phyloP scores from a whole-genome alignment of 2,113 vertebrate species.

The Ochotona princeps region DNA sequence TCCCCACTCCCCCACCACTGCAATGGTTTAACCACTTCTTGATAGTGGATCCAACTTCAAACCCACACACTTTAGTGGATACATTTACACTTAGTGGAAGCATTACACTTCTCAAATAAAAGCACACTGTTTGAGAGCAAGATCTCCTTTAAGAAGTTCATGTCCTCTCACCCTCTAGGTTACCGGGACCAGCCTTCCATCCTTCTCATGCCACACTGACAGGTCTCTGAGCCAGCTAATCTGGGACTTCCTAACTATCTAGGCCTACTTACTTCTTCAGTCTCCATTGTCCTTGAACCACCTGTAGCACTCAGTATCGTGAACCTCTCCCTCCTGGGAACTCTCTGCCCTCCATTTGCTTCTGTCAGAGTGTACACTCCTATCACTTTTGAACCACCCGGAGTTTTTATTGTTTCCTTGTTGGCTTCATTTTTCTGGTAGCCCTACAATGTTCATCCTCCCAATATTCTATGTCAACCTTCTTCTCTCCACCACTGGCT shows the following conservation, averaged over 20 bases:
- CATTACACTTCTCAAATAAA: neutral
- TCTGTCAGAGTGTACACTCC: neutral
- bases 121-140: neutral
- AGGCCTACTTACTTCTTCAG: neutral
- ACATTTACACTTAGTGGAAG: too few species aligned
- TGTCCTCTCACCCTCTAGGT: neutral
- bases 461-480: neutral
- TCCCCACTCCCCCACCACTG: neutral
- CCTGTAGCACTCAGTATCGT: neutral
- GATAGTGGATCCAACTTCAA: neutral
- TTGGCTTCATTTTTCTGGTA: neutral
- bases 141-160: neutral
- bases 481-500: neutral
- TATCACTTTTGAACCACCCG: neutral
- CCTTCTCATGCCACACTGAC: neutral
- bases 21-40: neutral
- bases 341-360: neutral
- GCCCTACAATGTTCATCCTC: neutral
- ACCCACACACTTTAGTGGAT: neutral
- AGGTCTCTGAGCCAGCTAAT: neutral
- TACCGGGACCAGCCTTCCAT: neutral
- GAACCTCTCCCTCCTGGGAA: neutral
- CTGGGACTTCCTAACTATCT: neutral
- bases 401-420: conserved; percentile 11
- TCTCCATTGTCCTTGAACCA: neutral